Evolutionary conservation across 2,888 invertebrate species (phyloP).

Genomic region (Blera fallax): DNA sequence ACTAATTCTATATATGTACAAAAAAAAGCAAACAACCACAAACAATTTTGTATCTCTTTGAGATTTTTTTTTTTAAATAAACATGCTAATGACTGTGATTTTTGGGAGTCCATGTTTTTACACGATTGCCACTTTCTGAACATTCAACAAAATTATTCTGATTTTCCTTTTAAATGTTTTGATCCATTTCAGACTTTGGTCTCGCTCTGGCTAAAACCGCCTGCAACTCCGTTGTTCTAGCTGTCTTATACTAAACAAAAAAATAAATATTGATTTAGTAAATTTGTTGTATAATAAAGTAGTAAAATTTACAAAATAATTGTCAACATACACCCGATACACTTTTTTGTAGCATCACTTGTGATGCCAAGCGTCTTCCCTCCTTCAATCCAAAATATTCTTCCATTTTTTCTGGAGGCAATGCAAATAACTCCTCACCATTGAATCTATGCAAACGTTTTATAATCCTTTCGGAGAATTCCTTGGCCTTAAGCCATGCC

Average conservation of each 20-base stretch:
- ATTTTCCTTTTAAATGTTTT: background rate
- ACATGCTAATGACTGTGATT: too few species aligned
- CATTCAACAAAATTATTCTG: background rate
- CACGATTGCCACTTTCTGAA: background rate
- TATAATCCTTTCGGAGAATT: conserved; percentile 86
- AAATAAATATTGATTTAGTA: background rate
- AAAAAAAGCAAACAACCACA: too few species aligned
- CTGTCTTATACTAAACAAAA: conserved; percentile 86
- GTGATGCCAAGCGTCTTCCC: conserved; percentile 89
- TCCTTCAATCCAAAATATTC: conserved; percentile 88
- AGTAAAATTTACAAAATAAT: background rate
- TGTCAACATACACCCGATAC: conserved; percentile 88
- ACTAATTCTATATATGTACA: too few species aligned
- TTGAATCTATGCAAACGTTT: conserved; percentile 86
- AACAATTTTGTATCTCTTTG: too few species aligned
- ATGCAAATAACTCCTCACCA: conserved; percentile 88
- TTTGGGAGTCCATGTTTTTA: too few species aligned
- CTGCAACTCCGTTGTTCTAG: conserved; percentile 87
- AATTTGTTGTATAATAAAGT: background rate
- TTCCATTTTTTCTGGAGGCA: conserved; percentile 87
- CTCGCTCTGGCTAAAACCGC: conserved; percentile 87
- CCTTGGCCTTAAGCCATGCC: conserved; percentile 89
- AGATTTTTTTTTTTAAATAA: too few species aligned
- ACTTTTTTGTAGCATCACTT: conserved; percentile 90
- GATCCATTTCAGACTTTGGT: conserved; percentile 63